These are phyloP conservation scores for Tenodera sinensis DNA, from an alignment of 2,888 invertebrate genomes.

Conservation along the genomic window DNA sequence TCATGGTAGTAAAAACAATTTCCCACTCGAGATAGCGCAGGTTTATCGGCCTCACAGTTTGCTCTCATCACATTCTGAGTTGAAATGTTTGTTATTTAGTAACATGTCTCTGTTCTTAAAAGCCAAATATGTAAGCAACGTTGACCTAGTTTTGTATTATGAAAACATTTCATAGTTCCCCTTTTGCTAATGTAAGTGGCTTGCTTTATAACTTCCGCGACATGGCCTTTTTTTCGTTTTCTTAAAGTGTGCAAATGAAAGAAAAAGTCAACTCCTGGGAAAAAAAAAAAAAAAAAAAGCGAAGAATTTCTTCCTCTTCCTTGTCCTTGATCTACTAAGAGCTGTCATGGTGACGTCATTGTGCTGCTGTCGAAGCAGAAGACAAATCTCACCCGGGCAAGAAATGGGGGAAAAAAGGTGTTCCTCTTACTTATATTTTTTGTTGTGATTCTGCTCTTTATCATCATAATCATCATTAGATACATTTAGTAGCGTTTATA, in stretches of 20 bases:
- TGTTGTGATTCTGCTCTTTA: too few relatives aligned
- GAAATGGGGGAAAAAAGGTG: background rate
- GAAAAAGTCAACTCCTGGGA: background rate
- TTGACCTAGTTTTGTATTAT: background rate
- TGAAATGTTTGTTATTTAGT: too few relatives aligned
- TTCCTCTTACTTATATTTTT: too few relatives aligned
- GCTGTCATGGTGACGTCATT: background rate
- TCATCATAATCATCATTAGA: too few relatives aligned
- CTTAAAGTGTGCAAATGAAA: background rate
- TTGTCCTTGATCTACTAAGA: background rate
- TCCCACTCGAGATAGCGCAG: too few relatives aligned
- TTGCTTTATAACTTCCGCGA: background rate
- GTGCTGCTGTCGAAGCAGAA: conserved; percentile 4
- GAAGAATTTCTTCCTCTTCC: too few relatives aligned
- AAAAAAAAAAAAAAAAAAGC: too few relatives aligned
- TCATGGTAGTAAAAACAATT: too few relatives aligned
- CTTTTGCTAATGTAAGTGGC: background rate
- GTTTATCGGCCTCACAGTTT: too few relatives aligned
- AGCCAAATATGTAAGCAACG: background rate
- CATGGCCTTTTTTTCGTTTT: background rate
- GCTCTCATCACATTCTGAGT: too few relatives aligned
- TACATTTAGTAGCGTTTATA: too few relatives aligned
- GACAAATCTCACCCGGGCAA: background rate
- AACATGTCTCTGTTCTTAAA: background rate
- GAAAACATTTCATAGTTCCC: background rate